Evolutionary conservation across 2,888 invertebrate species (phyloP).

Genomic region (Molorchus minor): DNA sequence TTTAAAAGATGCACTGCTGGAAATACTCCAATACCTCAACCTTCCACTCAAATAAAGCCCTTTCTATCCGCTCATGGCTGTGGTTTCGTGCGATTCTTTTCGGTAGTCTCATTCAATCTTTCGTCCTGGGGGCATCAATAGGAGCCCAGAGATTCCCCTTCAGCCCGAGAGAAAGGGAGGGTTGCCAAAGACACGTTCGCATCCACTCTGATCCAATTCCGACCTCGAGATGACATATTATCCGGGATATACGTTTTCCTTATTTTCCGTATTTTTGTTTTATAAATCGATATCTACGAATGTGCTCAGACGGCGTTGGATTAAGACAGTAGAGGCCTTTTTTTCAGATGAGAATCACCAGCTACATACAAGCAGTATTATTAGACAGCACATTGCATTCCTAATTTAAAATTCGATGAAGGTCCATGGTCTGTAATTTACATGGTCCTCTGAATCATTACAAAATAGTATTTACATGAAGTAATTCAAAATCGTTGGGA

Average conservation of each 20-base stretch:
- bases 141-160: constrained; percentile 33
- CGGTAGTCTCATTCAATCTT: constrained; percentile 39
- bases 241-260: constrained; percentile 16
- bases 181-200: constrained; percentile 14
- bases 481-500: too few species aligned
- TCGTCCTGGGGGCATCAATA: constrained; percentile 37
- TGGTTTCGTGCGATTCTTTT: constrained; percentile 16
- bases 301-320: background rate
- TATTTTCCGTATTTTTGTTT: constrained; percentile 10
- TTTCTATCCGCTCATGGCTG: constrained; percentile 17
- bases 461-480: too few species aligned
- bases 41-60: constrained; percentile 1
- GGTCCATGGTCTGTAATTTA: too few species aligned
- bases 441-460: too few species aligned
- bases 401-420: too few species aligned
- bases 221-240: constrained; percentile 25
- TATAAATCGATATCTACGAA: constrained; percentile 8
- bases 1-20: background rate
- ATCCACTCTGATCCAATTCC: constrained; percentile 26
- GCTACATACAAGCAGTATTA: too few species aligned
- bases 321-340: too few species aligned
- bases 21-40: background rate
- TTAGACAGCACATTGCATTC: too few species aligned
- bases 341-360: too few species aligned
- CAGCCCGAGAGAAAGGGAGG: background rate